Conservation (phyloP, 2,797 vertebrate species). For the Neosilurus mollespiculum region DNA sequence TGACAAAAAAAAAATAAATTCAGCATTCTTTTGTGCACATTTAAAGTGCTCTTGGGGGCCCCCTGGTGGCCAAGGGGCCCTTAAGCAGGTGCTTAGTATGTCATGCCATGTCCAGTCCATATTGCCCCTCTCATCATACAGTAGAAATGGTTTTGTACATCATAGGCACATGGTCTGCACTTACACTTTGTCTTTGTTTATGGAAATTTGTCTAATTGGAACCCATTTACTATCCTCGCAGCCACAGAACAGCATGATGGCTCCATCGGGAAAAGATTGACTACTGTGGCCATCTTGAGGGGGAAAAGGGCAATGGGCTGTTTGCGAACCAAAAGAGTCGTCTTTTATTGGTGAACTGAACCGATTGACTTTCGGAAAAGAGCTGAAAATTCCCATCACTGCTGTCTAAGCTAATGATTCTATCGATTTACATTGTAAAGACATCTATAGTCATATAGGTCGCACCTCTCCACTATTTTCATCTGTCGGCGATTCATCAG, state of each 20-base stretch:
- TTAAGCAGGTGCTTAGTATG: too few relatives aligned
- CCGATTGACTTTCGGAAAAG: neutral
- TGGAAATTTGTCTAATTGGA: neutral
- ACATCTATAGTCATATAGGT: neutral
- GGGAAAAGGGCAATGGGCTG: neutral
- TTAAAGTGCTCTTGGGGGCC: too few relatives aligned
- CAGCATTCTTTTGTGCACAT: neutral
- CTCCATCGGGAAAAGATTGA: neutral
- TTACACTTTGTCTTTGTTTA: neutral
- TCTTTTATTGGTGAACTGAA: neutral
- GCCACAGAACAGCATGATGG: neutral
- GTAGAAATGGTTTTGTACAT: neutral
- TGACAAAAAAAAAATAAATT: too few relatives aligned
- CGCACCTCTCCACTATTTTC: neutral
- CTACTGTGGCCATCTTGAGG: neutral
- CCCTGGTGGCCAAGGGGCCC: too few relatives aligned
- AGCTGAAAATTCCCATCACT: neutral
- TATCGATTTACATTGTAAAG: neutral
- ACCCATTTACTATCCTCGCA: neutral
- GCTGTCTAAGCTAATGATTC: neutral
- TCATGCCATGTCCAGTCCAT: neutral
- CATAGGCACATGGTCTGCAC: neutral
- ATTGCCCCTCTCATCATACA: neutral
- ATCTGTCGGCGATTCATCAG: neutral
- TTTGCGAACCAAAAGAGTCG: neutral